phyloP scores from a whole-genome alignment of 2,797 vertebrate genomes.

The Notolabrus celidotus region DNA sequence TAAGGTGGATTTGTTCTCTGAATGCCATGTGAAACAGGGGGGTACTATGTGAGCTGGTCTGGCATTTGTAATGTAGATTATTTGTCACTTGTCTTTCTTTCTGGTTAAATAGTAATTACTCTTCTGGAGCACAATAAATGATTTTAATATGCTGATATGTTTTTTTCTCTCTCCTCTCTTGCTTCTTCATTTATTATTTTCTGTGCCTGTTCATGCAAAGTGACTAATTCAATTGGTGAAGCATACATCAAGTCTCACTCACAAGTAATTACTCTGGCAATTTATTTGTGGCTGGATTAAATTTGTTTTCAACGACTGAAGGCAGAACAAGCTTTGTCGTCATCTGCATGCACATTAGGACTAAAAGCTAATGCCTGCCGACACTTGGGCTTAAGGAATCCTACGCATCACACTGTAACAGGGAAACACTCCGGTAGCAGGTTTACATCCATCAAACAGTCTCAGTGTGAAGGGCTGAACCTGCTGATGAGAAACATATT shows the following conservation, averaged over 20 bases:
- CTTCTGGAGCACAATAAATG: conserved; percentile 90
- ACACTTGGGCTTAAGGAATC: background rate
- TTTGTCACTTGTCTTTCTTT: conserved; percentile 90
- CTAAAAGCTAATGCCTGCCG: conserved; percentile 7
- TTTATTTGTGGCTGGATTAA: conserved; percentile 52
- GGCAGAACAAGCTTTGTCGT: conserved; percentile 15
- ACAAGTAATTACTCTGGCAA: conserved; percentile 55
- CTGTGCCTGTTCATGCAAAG: conserved; percentile 28
- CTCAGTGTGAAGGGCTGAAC: background rate
- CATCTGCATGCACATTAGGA: conserved; percentile 5
- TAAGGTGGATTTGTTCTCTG: conserved; percentile 72
- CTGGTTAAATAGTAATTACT: conserved; percentile 90
- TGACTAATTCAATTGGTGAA: conserved; percentile 55
- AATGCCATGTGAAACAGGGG: conserved; percentile 71
- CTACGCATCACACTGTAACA: background rate
- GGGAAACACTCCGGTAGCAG: background rate
- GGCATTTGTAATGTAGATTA: conserved; percentile 88
- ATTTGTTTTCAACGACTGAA: conserved; percentile 43
- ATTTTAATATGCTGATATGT: conserved; percentile 88
- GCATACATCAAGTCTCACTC: conserved; percentile 38
- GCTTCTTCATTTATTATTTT: conserved; percentile 55
- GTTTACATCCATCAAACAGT: background rate
- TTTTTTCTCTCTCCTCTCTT: conserved; percentile 42
- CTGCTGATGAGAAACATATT: background rate
- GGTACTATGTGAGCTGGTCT: conserved; percentile 78